Conservation (phyloP, 2,888 invertebrate species). For the Ceramica pisi region DNA sequence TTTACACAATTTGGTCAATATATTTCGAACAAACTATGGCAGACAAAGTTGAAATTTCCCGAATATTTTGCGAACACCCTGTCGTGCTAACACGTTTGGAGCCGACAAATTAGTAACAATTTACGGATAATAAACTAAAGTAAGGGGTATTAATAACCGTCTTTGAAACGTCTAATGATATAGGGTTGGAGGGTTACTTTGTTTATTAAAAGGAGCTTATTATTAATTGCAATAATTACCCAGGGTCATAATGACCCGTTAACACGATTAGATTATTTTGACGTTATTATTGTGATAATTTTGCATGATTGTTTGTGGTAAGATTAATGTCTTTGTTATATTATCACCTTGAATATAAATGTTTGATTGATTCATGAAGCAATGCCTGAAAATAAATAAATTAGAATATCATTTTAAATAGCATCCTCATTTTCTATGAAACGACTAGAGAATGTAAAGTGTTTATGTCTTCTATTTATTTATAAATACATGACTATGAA, state of each 20-base stretch:
- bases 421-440: background rate
- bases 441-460: background rate
- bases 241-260: conserved; percentile 64
- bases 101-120: conserved; percentile 66
- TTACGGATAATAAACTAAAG: conserved; percentile 69
- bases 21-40: conserved; percentile 13
- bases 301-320: conserved; percentile 23
- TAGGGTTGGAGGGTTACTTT: conserved; percentile 66
- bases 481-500: too few species aligned
- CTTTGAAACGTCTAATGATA: conserved; percentile 67
- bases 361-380: conserved; percentile 1
- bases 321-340: conserved; percentile 9
- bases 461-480: too few species aligned
- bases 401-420: background rate
- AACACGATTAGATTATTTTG: conserved; percentile 66
- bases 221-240: conserved; percentile 70
- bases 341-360: conserved; percentile 8
- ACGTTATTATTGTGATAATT: conserved; percentile 53
- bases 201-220: conserved; percentile 65
- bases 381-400: background rate
- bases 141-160: conserved; percentile 67
- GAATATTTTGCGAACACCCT: conserved; percentile 47
- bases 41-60: conserved; percentile 43
- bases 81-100: conserved; percentile 60
- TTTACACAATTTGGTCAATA: conserved; percentile 7